phyloP scores from a whole-genome alignment of 2,797 vertebrate genomes.

The Balearica regulorum region DNA sequence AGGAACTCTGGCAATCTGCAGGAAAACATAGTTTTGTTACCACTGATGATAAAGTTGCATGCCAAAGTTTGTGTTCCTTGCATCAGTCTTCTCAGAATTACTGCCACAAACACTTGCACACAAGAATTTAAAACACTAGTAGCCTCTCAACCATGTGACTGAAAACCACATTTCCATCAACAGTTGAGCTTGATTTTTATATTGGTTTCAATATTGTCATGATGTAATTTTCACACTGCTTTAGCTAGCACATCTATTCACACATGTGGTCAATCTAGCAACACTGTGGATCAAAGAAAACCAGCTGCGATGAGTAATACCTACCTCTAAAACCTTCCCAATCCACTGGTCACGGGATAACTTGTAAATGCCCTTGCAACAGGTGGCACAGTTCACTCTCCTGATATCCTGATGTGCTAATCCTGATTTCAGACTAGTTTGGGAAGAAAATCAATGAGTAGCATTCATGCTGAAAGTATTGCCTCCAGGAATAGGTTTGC shows the following conservation, averaged over 20 bases:
- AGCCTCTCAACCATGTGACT: not conserved
- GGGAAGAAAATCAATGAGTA: not conserved
- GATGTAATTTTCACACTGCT: not conserved
- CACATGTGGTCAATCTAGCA: not conserved
- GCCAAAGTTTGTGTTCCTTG: not conserved
- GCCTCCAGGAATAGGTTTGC: not conserved
- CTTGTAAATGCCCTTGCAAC: not conserved
- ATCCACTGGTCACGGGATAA: not conserved
- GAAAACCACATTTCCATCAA: not conserved
- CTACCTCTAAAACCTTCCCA: not conserved
- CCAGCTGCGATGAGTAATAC: not conserved
- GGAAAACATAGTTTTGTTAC: not conserved
- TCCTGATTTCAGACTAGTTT: not conserved
- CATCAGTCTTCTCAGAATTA: not conserved
- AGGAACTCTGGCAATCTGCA: not conserved
- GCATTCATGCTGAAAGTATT: not conserved
- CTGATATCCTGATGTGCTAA: not conserved
- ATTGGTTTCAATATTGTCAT: not conserved
- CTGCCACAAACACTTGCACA: not conserved
- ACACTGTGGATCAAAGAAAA: not conserved
- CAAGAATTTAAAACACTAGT: not conserved
- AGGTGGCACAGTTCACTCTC: not conserved
- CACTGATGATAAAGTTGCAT: not conserved
- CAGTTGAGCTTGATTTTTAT: not conserved
- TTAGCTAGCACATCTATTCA: not conserved